phyloP scores from a whole-genome alignment of 92 coral and sea anemone genomes.

The Siderastrea radians region DNA sequence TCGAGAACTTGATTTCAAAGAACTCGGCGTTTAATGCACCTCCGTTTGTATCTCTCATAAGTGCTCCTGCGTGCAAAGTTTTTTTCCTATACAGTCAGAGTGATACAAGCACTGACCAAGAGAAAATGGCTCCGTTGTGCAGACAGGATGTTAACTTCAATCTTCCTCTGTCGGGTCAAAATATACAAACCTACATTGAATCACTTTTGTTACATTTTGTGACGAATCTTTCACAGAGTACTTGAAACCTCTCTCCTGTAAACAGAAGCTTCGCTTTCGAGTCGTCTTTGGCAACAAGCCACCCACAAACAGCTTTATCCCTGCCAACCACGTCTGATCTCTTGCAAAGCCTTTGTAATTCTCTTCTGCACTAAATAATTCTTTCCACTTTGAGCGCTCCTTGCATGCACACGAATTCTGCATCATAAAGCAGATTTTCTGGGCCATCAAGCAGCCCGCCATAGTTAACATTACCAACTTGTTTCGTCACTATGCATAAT shows the following conservation, averaged over 20 bases:
- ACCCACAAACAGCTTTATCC: background rate
- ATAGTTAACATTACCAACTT: background rate
- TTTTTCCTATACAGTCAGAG: no score
- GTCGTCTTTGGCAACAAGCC: background rate
- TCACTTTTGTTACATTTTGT: background rate
- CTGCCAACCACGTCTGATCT: background rate
- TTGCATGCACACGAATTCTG: background rate
- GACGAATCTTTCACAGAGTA: background rate
- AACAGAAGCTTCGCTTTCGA: background rate
- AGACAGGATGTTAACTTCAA: background rate
- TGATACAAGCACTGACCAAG: no score
- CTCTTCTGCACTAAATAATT: background rate
- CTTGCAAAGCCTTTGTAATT: no score
- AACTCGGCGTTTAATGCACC: background rate
- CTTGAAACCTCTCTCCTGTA: background rate
- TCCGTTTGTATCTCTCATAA: no score
- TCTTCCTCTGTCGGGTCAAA: background rate
- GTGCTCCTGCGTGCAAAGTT: background rate
- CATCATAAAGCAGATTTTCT: background rate
- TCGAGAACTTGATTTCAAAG: no score
- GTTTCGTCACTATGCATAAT: background rate
- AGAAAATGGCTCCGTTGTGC: no score
- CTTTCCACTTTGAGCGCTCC: background rate
- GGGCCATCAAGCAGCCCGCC: conserved; percentile 4
- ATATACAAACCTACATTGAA: conserved; percentile 9